Conservation (phyloP, 2,113 vertebrate species). For the Gymnobelideus leadbeateri region DNA sequence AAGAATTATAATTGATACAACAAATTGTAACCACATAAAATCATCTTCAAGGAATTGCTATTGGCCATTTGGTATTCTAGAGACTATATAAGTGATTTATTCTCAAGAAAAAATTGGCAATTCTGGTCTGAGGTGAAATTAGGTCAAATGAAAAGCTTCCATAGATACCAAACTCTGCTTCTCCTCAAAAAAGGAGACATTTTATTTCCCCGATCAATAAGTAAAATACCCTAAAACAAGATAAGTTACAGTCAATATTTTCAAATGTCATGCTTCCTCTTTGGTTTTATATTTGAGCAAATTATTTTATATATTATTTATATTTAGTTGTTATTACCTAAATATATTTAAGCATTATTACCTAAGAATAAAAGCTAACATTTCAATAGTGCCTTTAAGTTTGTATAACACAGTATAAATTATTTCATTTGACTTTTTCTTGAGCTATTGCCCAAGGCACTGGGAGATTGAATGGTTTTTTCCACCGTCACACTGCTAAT, state of each 20-base stretch:
- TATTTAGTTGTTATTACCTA: background rate
- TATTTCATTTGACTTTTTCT: background rate
- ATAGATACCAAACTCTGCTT: background rate
- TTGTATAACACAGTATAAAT: background rate
- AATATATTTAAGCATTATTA: background rate
- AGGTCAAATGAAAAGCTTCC: background rate
- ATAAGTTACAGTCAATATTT: background rate
- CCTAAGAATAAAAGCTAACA: background rate
- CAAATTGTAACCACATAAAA: background rate
- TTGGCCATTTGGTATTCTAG: background rate
- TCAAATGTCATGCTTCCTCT: background rate
- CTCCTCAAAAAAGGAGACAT: background rate
- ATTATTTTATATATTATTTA: background rate
- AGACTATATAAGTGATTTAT: background rate
- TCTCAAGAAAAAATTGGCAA: background rate
- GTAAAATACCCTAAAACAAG: background rate
- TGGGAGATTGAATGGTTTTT: too few species aligned
- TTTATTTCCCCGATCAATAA: background rate
- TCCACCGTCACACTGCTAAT: background rate
- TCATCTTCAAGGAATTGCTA: background rate
- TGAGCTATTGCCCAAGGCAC: too few species aligned
- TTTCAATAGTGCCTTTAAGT: background rate
- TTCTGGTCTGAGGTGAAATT: background rate
- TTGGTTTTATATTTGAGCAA: background rate
- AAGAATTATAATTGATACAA: slow-evolving; percentile 5